Conservation (phyloP, 2,113 vertebrate genomes). For the Serinus canaria region DNA sequence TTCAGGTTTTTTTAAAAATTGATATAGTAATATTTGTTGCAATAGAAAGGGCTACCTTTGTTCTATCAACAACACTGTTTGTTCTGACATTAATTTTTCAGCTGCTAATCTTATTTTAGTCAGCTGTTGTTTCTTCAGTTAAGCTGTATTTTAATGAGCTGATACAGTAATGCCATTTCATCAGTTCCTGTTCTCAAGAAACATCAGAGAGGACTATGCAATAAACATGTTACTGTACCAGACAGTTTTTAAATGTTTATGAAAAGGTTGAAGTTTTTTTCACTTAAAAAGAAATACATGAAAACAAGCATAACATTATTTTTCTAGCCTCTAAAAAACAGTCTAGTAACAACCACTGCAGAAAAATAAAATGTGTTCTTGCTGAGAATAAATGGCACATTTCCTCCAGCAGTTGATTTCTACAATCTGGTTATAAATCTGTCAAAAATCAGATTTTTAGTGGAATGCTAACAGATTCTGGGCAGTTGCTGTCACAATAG, state of each 20-base stretch:
- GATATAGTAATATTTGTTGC: not conserved
- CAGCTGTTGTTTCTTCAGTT: not conserved
- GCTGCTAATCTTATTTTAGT: not conserved
- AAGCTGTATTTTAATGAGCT: not conserved
- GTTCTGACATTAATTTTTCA: not conserved
- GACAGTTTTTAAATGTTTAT: not conserved
- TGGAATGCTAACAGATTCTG: slow-evolving; percentile 20
- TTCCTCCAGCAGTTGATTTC: slow-evolving; percentile 39
- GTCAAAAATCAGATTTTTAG: slow-evolving; percentile 46
- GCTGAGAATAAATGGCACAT: slow-evolving; percentile 27
- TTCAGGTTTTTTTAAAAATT: accelerated
- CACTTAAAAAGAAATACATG: not conserved
- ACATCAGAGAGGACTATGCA: not conserved
- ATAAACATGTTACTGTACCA: not conserved
- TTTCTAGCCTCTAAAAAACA: not conserved
- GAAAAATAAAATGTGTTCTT: slow-evolving; percentile 36
- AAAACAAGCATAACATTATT: not conserved
- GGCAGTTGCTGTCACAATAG: slow-evolving; percentile 13
- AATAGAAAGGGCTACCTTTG: not conserved
- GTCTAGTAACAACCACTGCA: not conserved
- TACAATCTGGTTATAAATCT: slow-evolving; percentile 44
- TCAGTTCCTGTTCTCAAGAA: not conserved
- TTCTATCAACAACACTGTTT: not conserved
- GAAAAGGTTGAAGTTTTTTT: not conserved
- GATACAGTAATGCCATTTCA: not conserved